Evolutionary conservation across 1,140 invertebrate species (phyloP), one percentile per base, ranked within the genome.

Genomic region (Drosophila punjabiensis): DNA sequence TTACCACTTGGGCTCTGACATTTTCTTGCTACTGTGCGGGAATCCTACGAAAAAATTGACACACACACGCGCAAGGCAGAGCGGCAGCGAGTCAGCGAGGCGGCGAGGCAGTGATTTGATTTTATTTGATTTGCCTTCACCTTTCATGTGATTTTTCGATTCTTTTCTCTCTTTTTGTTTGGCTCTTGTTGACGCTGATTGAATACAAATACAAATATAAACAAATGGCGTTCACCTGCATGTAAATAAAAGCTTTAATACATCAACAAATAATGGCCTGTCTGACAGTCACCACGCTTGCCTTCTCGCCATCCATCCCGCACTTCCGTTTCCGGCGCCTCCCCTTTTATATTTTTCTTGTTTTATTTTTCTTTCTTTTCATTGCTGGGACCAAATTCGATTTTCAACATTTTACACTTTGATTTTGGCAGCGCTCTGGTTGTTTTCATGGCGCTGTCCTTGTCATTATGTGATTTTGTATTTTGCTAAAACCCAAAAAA

Each of bases 201-300:
- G 85, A 88, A 88, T 88, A 88, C 85, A 86, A 86, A 86, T 60
- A 76, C 76, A 82, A 79, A 87, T 82, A 83, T 82, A 89, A 89
- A 89, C 79, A 89, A 90, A 88, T 88, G 85, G 79, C 78, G 69
- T 74, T 77, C 85, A 88, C 85, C 85, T 84, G 85, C 74, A 89
- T 75, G 81, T 71, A 69, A 88, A 81, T 83, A 88, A 85, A 84
- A 81, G 74, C 85, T 89, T 88, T 88, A 88, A 85, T 89, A 89
- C 59, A 69, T 84, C 85, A 89, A 69, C 85, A 85, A 88, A 81
- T 89, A 75, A 76, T 85, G 81, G 85, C 85, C 81, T 88, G 81
- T 88, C 86, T 81, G 86, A 41, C 85, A 81, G 62, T 75, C 61
- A 61, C 61, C 73, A 37, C 56, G 39, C 35, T 50, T 55, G 28